Base-by-base conservation (phyloP, 2,888 invertebrate genomes). In the Lissonota sp. region DNA sequence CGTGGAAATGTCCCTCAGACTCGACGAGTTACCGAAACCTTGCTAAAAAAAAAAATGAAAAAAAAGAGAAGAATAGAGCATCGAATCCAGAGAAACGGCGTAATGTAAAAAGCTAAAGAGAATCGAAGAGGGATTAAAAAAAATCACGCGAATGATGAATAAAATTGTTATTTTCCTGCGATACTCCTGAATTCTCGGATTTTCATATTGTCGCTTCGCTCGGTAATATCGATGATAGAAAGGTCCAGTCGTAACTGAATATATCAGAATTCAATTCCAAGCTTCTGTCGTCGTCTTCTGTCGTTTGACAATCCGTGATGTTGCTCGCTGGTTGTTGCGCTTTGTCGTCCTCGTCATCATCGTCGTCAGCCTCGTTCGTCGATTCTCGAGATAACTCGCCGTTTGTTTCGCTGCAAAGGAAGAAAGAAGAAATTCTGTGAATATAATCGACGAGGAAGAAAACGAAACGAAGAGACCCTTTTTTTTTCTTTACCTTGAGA, bases 191-290 rank as follows among this genome's bases (percentile, higher is more conserved):
- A 40, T 42, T 14, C 5, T 16, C 46, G 55, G 12, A 46, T 55
- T 82, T 26, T 82, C 75, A 82, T 74, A 75, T 51, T 16, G 70
- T 74, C 83, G 57, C 79, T 83, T 74, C 77, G 74, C 87, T 89
- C 0, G 91, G 89, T 53, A 91, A 81, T 84, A 92, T 85, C 7
- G 84, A 85, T 1, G 87, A 85, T 42, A 92, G 78, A 57, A 90
- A 91, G 14, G 82, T 84, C 91, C 92, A 92, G 79, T 91, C 85
- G 26, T 88, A 86, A 70, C 82, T 83, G 12, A 75, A 63, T 6
- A 91, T 78, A 58, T 85, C 67, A 10, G 63, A 44, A 69, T 80
- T 82, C 6, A 73, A 55, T 62, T 88, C 86, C 6, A 53, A 60
- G 5, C 64, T 62, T 39, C 77, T 40, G 7, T 84, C 74, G 6